These are phyloP conservation scores for Nomada fucata DNA, from an alignment of 2,888 invertebrate genomes.

Conservation along the genomic window DNA sequence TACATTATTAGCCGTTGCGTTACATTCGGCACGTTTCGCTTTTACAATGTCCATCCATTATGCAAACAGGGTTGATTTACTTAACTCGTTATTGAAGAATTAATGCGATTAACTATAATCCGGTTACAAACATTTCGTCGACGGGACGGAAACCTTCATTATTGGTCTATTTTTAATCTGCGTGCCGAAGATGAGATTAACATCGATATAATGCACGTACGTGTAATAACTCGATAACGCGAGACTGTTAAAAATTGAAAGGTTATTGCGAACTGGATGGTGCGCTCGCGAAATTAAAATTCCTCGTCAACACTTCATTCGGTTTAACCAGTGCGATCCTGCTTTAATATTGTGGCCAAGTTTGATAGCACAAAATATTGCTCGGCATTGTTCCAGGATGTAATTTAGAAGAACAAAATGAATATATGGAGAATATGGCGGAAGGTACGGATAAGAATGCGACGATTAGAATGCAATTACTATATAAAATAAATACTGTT, in stretches of 20 bases:
- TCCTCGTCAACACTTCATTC: not conserved
- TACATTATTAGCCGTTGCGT: slow-evolving; percentile 55
- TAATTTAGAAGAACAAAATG: no score
- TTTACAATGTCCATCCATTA: slow-evolving; percentile 43
- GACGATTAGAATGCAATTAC: no score
- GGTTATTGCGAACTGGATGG: not conserved
- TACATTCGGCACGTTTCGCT: slow-evolving; percentile 43
- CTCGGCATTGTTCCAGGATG: no score
- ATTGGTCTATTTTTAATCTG: slow-evolving; percentile 14
- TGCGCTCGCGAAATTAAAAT: not conserved
- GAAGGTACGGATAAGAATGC: no score
- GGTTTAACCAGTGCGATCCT: no score
- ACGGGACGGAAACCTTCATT: slow-evolving; percentile 17
- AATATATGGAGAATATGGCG: no score
- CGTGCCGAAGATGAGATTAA: not conserved
- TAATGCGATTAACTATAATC: slow-evolving; percentile 52
- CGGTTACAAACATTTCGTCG: slow-evolving; percentile 18
- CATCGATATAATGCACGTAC: not conserved
- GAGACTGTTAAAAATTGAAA: not conserved
- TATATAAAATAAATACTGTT: no score
- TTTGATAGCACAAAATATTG: no score
- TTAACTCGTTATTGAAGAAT: slow-evolving; percentile 60
- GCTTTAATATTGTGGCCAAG: no score
- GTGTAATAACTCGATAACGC: not conserved
- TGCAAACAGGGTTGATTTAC: slow-evolving; percentile 59